Base-by-base conservation (phyloP, 2,797 vertebrate species). In the Chelon auratus region DNA sequence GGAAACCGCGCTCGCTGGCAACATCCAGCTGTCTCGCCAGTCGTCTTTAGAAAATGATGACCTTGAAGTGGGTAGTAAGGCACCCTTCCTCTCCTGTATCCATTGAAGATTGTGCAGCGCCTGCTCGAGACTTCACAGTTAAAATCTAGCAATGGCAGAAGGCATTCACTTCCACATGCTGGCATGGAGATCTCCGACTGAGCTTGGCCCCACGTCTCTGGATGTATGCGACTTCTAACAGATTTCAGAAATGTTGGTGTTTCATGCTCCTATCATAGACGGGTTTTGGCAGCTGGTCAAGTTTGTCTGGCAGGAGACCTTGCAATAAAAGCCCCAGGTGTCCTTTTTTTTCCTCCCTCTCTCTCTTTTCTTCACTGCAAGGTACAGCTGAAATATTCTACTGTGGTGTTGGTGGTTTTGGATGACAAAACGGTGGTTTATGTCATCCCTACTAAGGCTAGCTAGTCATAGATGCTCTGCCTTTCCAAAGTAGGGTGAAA, bases 11-110 rank as follows among this genome's bases (percentile, higher is more conserved):
- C 70, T 66, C 2, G 53, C 72, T 74, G 77, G 65, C 64, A 77
- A 52, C 64, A 70, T 78, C 75, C 78, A 73, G 64, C 82, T 79
- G 83, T 78, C 72, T 76, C 56, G 78, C 45, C 66, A 63, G 56
- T 62, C 2, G 37, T 48, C 59, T 77, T 82, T 33, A 76, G 64
- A 83, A 79, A 60, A 77, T 66, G 74, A 75, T 87, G 87, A 87
- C 83, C 81, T 89, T 87, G 78, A 83, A 68, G 69, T 62, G 39
- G 47, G 24, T 24, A 70, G 77, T 53, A 54, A 73, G 70, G 48
- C 54, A 60, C 20, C 58, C 51, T 57, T 68, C 57, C 62, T 51
- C 59, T 61, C 15, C 60, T 77, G n/a, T 53, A 68, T 43, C 42
- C 42, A 56, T 3, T 68, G 50, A 75, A 65, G 50, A 58, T 64